Evolutionary conservation across 2,113 vertebrate genomes (phyloP).

Genomic region (Sturnira hondurensis): DNA sequence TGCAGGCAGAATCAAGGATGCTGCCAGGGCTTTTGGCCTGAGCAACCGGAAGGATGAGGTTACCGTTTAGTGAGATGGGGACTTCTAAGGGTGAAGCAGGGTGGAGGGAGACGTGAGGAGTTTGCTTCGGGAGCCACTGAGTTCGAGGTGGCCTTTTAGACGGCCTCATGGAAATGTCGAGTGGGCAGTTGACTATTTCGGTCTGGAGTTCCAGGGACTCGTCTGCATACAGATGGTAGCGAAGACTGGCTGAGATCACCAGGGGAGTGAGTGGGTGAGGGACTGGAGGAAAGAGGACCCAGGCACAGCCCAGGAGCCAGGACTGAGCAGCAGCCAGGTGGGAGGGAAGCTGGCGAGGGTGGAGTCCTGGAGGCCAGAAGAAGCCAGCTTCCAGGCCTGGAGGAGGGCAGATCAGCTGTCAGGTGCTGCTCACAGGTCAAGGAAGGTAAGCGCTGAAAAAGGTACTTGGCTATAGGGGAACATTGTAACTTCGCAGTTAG

Average conservation of each 20-base stretch:
- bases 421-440: neutral
- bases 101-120: neutral
- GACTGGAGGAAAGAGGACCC: neutral
- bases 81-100: neutral
- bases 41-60: neutral
- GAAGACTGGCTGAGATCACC: neutral
- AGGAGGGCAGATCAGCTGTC: fast-evolving
- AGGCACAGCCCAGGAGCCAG: neutral
- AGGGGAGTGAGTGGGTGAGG: neutral
- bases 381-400: neutral
- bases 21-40: neutral
- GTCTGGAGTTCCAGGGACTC: neutral
- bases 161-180: neutral
- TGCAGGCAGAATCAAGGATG: neutral
- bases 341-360: neutral
- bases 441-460: neutral
- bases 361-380: neutral
- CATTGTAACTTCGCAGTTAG: neutral
- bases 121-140: neutral
- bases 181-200: neutral
- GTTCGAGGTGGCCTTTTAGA: neutral
- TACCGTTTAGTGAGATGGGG: neutral
- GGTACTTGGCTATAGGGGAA: neutral
- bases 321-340: neutral
- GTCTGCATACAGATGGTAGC: neutral